A percentile compares a stretch with the other conserved stretches of the same genome.
Conservation (phyloP, 2,888 invertebrate species). For the Macrostomum cliftonense region DNA sequence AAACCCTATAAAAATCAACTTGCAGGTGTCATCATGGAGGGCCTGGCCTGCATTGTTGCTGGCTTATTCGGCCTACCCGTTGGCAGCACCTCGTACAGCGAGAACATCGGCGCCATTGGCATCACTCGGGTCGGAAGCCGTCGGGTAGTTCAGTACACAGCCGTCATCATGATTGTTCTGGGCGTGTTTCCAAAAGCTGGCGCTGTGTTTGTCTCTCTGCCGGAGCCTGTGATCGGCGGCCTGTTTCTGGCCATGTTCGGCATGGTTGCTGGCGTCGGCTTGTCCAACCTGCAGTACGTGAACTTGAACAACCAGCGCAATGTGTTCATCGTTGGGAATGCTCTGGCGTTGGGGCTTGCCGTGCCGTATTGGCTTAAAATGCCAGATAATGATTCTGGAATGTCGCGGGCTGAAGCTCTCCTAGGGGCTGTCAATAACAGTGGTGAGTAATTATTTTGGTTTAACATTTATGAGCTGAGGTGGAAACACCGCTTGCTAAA, state of each 20-base stretch:
- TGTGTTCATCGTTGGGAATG: slow-evolving; percentile 67
- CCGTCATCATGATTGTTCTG: slow-evolving; percentile 33
- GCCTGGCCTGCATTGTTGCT: slow-evolving; percentile 60
- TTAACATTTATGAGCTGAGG: too few relatives aligned
- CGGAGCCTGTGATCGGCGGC: slow-evolving; percentile 40
- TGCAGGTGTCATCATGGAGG: slow-evolving; percentile 48
- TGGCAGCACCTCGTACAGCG: slow-evolving; percentile 70
- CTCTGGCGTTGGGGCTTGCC: slow-evolving; percentile 60
- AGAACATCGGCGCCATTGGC: slow-evolving; percentile 72
- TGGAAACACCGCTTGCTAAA: too few relatives aligned
- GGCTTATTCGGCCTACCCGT: slow-evolving; percentile 69
- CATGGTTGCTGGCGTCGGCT: slow-evolving; percentile 27
- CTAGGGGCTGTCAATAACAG: too few relatives aligned
- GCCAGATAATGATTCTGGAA: too few relatives aligned
- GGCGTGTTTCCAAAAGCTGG: slow-evolving; percentile 40
- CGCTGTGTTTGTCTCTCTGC: slow-evolving; percentile 39
- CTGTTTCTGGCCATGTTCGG: slow-evolving; percentile 29
- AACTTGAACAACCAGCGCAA: slow-evolving; percentile 65
- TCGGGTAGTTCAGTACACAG: slow-evolving; percentile 35
- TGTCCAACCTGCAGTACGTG: slow-evolving; percentile 39
- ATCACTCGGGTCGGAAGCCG: slow-evolving; percentile 45
- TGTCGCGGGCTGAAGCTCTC: too few relatives aligned
- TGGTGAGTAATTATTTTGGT: too few relatives aligned
- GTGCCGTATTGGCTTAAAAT: slow-evolving; percentile 26
- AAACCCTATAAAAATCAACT: too few relatives aligned